phyloP scores from a whole-genome alignment of 1,140 invertebrate species.

The Eriocheir sinensis region DNA sequence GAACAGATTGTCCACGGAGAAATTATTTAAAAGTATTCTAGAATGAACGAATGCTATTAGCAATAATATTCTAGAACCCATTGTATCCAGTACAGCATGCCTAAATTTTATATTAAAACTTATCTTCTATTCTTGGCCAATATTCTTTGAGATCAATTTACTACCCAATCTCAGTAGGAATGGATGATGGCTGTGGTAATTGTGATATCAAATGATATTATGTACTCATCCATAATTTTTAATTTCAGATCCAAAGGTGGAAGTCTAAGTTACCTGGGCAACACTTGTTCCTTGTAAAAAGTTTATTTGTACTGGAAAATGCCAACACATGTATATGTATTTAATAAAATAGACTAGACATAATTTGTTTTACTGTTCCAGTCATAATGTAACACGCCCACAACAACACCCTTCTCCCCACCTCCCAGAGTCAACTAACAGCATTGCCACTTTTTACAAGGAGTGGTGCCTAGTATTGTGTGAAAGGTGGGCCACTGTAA shows the following conservation, averaged over 20 bases:
- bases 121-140: background rate
- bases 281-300: constrained; percentile 2
- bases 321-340: constrained; percentile 46
- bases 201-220: too few species aligned
- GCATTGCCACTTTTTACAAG: too few species aligned
- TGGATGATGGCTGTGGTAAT: background rate
- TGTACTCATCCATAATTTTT: too few species aligned
- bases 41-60: too few species aligned
- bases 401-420: too few species aligned
- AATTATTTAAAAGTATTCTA: too few species aligned
- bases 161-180: background rate
- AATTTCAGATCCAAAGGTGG: constrained; percentile 41
- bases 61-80: too few species aligned
- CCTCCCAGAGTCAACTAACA: too few species aligned
- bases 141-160: background rate
- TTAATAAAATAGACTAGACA: constrained; percentile 40
- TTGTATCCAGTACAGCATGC: background rate
- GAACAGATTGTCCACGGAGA: too few species aligned
- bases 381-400: too few species aligned
- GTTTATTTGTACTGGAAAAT: constrained; percentile 30
- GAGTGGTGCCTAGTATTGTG: too few species aligned
- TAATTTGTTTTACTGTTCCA: background rate
- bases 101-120: background rate
- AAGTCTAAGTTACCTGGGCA: background rate
- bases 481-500: too few species aligned